These are phyloP conservation scores for Trichechus manatus DNA, from an alignment of 2,113 vertebrate genomes.

Conservation along the genomic window DNA sequence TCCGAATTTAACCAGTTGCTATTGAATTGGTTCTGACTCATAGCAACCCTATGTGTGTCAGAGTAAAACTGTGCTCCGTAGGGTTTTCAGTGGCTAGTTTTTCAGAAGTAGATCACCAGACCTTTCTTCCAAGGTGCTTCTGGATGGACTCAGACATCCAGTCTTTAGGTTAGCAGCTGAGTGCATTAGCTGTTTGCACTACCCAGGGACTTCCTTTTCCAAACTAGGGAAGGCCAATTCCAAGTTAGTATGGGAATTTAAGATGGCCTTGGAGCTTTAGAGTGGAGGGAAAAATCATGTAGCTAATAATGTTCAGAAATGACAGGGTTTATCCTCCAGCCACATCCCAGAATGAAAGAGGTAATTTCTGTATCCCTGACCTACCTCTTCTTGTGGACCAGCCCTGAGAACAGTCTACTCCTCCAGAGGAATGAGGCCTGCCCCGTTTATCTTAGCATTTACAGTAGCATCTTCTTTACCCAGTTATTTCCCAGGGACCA, in stretches of 20 bases:
- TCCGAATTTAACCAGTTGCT: background rate
- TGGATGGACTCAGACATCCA: background rate
- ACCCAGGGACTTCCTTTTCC: no score
- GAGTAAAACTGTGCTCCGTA: background rate
- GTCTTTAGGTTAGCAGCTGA: background rate
- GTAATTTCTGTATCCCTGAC: background rate
- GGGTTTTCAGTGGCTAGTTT: background rate
- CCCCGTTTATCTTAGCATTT: background rate
- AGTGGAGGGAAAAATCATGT: background rate
- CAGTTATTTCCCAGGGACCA: background rate
- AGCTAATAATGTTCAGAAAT: background rate
- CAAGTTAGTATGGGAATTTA: conserved; percentile 16
- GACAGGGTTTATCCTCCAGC: background rate
- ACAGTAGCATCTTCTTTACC: background rate
- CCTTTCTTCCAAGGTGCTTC: background rate
- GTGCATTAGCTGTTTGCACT: background rate
- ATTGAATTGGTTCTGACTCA: background rate
- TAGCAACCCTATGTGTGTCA: background rate
- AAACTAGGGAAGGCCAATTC: background rate
- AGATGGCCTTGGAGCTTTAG: background rate
- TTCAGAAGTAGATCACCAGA: background rate
- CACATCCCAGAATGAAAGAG: background rate
- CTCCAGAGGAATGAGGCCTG: background rate
- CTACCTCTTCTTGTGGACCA: background rate
- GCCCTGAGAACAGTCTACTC: background rate